These are phyloP conservation scores for Diploscapter pachys DNA, from an alignment of 1,140 invertebrate species.

Conservation along the genomic window DNA sequence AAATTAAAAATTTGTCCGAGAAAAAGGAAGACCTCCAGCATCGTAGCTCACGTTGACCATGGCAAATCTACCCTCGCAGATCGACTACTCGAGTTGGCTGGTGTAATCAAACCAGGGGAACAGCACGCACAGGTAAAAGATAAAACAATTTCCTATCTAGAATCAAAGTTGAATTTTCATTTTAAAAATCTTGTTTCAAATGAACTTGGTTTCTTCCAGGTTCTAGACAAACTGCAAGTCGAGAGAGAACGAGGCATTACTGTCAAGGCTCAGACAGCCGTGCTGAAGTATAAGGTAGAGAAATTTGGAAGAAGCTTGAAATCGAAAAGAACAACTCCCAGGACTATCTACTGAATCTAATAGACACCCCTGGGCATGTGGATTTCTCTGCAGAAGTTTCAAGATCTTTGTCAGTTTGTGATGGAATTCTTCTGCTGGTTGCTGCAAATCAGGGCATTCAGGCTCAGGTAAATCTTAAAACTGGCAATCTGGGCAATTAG, in stretches of 20 bases:
- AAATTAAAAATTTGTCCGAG: neutral
- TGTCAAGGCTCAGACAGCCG: conserved; percentile 93
- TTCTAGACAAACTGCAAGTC: conserved; percentile 81
- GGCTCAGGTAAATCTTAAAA: conserved; percentile 36
- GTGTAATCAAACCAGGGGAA: conserved; percentile 46
- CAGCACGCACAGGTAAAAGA: conserved; percentile 66
- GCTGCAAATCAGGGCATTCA: conserved; percentile 96
- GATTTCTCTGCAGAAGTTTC: conserved; percentile 94
- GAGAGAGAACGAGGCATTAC: conserved; percentile 90
- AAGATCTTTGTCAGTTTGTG: conserved; percentile 79
- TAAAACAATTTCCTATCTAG: no score
- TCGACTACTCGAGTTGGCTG: conserved; percentile 79
- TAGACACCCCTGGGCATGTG: conserved; percentile 97
- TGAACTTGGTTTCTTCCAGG: conserved; percentile 48
- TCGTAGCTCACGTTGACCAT: conserved; percentile 96
- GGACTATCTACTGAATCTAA: conserved; percentile 85
- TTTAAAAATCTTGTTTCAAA: no score
- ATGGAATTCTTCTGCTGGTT: conserved; percentile 88
- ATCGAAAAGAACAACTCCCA: conserved; percentile 44
- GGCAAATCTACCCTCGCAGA: conserved; percentile 94
- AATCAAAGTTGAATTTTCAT: no score
- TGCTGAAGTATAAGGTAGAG: conserved; percentile 71
- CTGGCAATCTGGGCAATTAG: neutral
- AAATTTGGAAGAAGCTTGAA: no score
- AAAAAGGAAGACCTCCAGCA: conserved; percentile 64